Evolutionary conservation across 1,140 invertebrate genomes (phyloP).

Genomic region (Chrysomallon squamiferum): DNA sequence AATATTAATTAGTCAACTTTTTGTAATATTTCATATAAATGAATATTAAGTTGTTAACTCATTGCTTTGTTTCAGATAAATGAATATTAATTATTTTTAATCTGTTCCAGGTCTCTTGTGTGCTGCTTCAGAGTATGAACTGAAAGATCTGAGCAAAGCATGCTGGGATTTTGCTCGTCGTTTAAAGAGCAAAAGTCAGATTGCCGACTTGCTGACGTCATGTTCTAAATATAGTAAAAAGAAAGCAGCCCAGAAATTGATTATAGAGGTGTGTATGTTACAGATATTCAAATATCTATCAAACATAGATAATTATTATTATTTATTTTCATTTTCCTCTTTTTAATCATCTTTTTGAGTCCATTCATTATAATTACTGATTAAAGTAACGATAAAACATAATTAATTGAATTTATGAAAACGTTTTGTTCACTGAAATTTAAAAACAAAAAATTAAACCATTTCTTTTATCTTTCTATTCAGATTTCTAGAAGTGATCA

Average conservation of each 20-base stretch:
- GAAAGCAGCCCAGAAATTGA: neutral
- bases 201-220: neutral
- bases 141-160: neutral
- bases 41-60: neutral
- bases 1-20: neutral
- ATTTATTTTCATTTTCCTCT: neutral
- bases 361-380: no score
- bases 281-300: no score
- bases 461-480: no score
- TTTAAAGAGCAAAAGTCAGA: neutral
- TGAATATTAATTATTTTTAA: neutral
- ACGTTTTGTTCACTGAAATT: no score
- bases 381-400: no score
- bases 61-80: neutral
- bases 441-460: no score
- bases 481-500: no score
- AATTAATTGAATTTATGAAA: no score
- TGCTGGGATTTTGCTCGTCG: neutral
- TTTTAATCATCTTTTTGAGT: neutral
- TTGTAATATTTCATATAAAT: neutral
- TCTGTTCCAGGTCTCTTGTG: constrained; percentile 3
- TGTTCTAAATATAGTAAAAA: neutral
- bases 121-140: neutral
- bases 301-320: no score
- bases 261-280: neutral